Base-by-base conservation (phyloP, 2,888 invertebrate species). In the Iselma pallidipennis region DNA sequence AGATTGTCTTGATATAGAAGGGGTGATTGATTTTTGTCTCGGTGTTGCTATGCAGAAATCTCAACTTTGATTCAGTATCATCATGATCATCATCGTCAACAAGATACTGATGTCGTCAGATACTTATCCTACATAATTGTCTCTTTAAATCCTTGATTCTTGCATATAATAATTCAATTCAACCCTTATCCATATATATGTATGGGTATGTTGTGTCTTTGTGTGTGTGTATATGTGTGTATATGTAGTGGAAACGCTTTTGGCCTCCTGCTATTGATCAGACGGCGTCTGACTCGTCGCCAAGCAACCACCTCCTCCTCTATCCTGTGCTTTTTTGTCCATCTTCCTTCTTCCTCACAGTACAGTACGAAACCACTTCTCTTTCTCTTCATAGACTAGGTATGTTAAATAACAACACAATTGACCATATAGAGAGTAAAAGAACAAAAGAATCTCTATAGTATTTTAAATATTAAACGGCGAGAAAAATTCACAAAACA, bases 201-300 rank as follows among this genome's bases (percentile, higher is more conserved):
- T 37, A 16, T 37, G 37, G 6, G 5, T 33, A 33, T 33, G 12
- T 33, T 37, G 9, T 37, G 7, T 16, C 37, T 37, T n/a, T n/a
- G n/a, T n/a, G n/a, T n/a, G n/a, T n/a, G 33, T 61, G 53, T 33
- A 55, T 51, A 50, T 59, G 21, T 58, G 55, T 21, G 28, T 55
- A 45, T 55, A 37, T 57, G 54, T 60, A 49, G 31, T 59, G 60
- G 52, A 49, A 67, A 66, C 68, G 63, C 66, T 61, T 66, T 68
- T 68, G 68, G 61, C 68, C 67, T 67, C 71, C 65, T 69, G 71
- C 73, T 77, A 78, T 78, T 73, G 78, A 78, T 77, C 78, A 78
- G 75, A 74, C 74, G 74, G 75, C 76, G 76, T 78, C 77, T 77
- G 76, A 72, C 69, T 67, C 70, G 78, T 77, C 74, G 78, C 77